Base-by-base conservation (phyloP, 2,888 invertebrate species). In the Dyspetes luteomarginatus region DNA sequence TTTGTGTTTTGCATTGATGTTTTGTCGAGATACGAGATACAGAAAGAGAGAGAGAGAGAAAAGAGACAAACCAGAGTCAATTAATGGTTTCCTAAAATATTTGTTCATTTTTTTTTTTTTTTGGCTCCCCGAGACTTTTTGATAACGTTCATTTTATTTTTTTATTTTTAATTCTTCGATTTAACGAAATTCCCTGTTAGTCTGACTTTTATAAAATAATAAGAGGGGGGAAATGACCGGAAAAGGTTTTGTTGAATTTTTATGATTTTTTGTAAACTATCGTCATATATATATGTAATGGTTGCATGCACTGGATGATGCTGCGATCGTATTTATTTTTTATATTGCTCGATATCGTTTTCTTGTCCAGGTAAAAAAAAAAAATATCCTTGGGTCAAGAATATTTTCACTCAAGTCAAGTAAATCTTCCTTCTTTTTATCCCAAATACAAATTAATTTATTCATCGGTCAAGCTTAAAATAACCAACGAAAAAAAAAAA, bases 11-110 rank as follows among this genome's bases (percentile, higher is more conserved):
- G 87, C 84, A 74, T 87, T 88, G 81, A 86, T 87, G 85, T 87
- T 89, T 87, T 87, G 84, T 85, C 84, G 85, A 87, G 77, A 84
- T 78, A 62, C 52, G 85, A 88, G 77, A 84, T 76, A 75, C 71
- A 78, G 79, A 77, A 45, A 88, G 86, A 88, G 85, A 86, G 85
- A 88, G 84, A 84, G 74, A 83, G 41, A 82, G 69, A 82, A 89
- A 87, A 87, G 88, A 90, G 84, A 88, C 85, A 89, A 89, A 91
- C 89, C 88, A 90, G 86, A 89, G 88, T 92, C 90, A 90, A 87
- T 90, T 84, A 65, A 87, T 92, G 92, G 92, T 92, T 92, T 91
- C 89, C 90, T 71, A 24, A 67, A 58, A 68, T 7, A 41, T 50
- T n/a, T n/a, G n/a, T n/a, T n/a, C 26, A 41, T 58, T 19, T 60